These are phyloP conservation scores for Anser cygnoides DNA, from an alignment of 2,113 vertebrate genomes.

Conservation along the genomic window DNA sequence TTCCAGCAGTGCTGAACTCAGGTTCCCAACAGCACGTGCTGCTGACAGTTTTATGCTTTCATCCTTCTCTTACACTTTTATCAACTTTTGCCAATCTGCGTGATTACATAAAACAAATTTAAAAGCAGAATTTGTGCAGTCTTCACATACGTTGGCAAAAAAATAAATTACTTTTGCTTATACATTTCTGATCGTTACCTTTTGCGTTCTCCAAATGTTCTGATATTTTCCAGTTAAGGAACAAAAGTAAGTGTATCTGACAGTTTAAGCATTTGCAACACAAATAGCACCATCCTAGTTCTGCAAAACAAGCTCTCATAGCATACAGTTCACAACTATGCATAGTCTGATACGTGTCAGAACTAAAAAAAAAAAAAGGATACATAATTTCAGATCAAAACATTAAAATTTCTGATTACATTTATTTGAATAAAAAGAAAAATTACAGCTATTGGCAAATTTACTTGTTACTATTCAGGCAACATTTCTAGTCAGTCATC, in stretches of 20 bases:
- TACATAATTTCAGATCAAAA: not conserved
- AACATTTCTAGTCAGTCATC: not conserved
- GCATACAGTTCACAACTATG: not conserved
- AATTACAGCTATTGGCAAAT: not conserved
- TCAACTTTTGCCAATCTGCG: not conserved
- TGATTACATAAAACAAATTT: not conserved
- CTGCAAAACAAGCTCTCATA: not conserved
- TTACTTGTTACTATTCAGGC: not conserved
- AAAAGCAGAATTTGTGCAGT: not conserved
- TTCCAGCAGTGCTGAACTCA: not conserved
- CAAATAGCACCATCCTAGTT: not conserved
- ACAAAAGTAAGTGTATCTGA: not conserved
- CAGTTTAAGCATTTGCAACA: not conserved
- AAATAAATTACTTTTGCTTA: not conserved
- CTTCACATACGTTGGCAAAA: not conserved
- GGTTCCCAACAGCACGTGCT: not conserved
- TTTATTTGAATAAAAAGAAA: not conserved
- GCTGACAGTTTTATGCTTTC: not conserved
- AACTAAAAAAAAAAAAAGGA: not conserved
- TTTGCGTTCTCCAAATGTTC: not conserved
- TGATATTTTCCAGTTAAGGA: not conserved
- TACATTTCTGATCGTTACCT: not conserved
- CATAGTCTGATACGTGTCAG: not conserved
- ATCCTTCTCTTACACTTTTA: not conserved
- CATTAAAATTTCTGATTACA: rapidly evolving